These are phyloP conservation scores for Pseudomyrmex concolor DNA, from an alignment of 1,140 invertebrate genomes.

Conservation along the genomic window DNA sequence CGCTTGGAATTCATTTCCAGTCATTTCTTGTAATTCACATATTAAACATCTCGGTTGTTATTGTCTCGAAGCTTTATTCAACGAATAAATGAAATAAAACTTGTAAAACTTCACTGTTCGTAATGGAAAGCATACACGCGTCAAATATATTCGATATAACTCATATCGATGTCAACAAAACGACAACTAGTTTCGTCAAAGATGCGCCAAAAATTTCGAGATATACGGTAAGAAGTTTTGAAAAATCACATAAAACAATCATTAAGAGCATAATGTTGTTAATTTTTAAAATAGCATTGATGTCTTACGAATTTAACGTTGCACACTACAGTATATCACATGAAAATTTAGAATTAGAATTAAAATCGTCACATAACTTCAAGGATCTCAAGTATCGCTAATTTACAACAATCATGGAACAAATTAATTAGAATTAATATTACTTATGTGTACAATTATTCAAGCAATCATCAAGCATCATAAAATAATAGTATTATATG, in stretches of 20 bases:
- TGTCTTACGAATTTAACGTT: neutral
- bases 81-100: neutral
- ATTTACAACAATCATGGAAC: too few relatives aligned
- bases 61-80: neutral
- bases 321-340: too few relatives aligned
- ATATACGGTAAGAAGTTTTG: slow-evolving; percentile 78
- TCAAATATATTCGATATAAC: slow-evolving; percentile 31
- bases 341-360: neutral
- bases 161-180: slow-evolving; percentile 67
- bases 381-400: neutral
- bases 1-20: slow-evolving; percentile 37
- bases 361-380: neutral
- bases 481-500: too few relatives aligned
- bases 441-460: too few relatives aligned
- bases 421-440: too few relatives aligned
- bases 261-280: neutral
- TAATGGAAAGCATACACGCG: slow-evolving; percentile 65
- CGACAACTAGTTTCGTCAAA: slow-evolving; percentile 74
- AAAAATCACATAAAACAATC: neutral
- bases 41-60: neutral
- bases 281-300: neutral
- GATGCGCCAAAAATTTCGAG: slow-evolving; percentile 75
- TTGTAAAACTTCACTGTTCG: neutral
- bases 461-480: too few relatives aligned
- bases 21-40: slow-evolving; percentile 14